phyloP scores from a whole-genome alignment of 2,797 vertebrate genomes.

The Anolis apletophallus region DNA sequence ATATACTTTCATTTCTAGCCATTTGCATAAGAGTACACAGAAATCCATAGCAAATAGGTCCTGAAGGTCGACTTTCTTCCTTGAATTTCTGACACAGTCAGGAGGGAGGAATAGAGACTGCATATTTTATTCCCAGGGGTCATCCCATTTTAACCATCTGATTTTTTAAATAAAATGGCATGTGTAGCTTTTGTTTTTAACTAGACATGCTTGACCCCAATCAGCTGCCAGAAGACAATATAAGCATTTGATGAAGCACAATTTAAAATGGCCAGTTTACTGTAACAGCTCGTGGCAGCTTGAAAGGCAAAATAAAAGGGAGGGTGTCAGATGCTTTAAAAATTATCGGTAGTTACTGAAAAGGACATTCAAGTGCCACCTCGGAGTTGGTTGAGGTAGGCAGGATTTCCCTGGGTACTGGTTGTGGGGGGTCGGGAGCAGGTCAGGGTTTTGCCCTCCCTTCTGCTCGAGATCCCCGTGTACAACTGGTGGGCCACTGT shows the following conservation, averaged over 20 bases:
- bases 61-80: slow-evolving; percentile 46
- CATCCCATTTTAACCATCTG: slow-evolving; percentile 26
- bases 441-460: too few relatives aligned
- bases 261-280: slow-evolving; percentile 50
- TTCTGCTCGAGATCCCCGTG: too few relatives aligned
- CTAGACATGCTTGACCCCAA: not conserved
- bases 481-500: too few relatives aligned
- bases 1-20: not conserved
- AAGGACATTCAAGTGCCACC: too few relatives aligned
- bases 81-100: slow-evolving; percentile 51
- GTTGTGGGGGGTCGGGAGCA: too few relatives aligned
- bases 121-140: slow-evolving; percentile 51
- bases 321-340: slow-evolving; percentile 4
- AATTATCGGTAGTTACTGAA: too few relatives aligned
- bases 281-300: slow-evolving; percentile 49
- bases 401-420: too few relatives aligned
- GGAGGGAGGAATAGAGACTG: slow-evolving; percentile 9
- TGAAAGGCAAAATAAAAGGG: slow-evolving; percentile 39
- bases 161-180: slow-evolving; percentile 49
- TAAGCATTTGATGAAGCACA: slow-evolving; percentile 70
- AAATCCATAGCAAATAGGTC: slow-evolving; percentile 9
- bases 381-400: too few relatives aligned
- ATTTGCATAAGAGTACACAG: not conserved
- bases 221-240: slow-evolving; percentile 56
- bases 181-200: slow-evolving; percentile 27